Evolutionary conservation across 2,797 vertebrate genomes (phyloP), one percentile per base, ranked within the genome.

Genomic region (Emys orbicularis): DNA sequence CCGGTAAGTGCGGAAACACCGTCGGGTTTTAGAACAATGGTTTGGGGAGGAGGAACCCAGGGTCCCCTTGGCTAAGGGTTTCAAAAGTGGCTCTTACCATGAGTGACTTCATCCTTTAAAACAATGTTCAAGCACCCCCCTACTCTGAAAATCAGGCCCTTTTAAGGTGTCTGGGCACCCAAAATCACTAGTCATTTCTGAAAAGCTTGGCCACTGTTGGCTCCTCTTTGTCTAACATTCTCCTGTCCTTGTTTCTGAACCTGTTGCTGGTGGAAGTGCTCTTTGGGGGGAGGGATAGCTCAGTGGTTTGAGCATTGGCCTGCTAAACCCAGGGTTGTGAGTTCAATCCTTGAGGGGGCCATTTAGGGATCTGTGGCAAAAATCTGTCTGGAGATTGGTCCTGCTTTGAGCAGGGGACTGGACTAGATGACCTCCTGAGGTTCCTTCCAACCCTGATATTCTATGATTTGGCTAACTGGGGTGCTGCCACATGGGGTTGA

Each of bases 1-100:
- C 99, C 99, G 97, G 99, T 99, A 92, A 98, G 98, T 83, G 84
- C 59, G 2, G 2, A 2, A 44, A 2, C 0, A 18, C 8, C 11
- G 23, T 34, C 8, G 23, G 57, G 82, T 65, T 49, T 4, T 4
- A 74, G 56, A 47, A 25, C 9, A 34, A 16, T 34, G 53, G 83
- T 76, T 0, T 1, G 65, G 59, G 31, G 72, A 41, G 23, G 8
- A 29, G 12, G 15, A 41, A 18, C 5, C 19, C 47, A 41, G 27
- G 5, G 21, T 85, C 5, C 65, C 81, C 0, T 0, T 54, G 29
- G 8, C 3, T 81, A 65, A 2, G 0, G 0, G 2, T 1, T 77
- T 49, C 74, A 49, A 23, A 57, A 11, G 54, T 21, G 41, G 7
- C 74, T 49, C 13, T 77, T 49, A 5, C 44, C 74, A 18, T 16